Evolutionary conservation across 2,797 vertebrate genomes (phyloP), one percentile per base, ranked within the genome.

Genomic region (Graptemys geographica): DNA sequence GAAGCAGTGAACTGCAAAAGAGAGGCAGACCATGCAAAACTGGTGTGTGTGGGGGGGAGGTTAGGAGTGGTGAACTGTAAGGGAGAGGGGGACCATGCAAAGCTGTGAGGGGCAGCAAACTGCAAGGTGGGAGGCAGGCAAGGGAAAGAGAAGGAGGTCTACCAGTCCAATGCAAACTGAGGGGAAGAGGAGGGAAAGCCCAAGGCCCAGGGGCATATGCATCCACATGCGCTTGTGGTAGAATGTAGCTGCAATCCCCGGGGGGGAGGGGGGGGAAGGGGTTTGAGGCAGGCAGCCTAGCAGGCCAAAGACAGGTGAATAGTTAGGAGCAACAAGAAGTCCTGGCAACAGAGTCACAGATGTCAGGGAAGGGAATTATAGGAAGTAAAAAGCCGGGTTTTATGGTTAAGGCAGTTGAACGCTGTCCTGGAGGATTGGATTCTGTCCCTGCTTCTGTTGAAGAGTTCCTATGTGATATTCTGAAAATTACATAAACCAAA

Each of bases 401-500:
- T n/a, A 21, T 37, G 11, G 15, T 51, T 51, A 33, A 31, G 49
- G 28, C 28, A 53, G 79, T 28, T 78, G 49, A 59, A 47, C 37
- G 18, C 62, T 91, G 19, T 49, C 47, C 19, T 23, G 3, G 8
- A 53, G 5, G 56, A 84, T 79, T 4, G 0, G 0, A 0, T 55
- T 91, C 25, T 84, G 79, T 84, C 55, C 19, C 27, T 25, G 74
- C 59, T 84, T 25, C 86, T 57, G 33, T 28, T 19, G 44, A 51
- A 27, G 3, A 41, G 47, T 23, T 13, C 92, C 27, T 28, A n/a
- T 11, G 5, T 12, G 27, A 56, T 79, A 51, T 0, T 0, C 59
- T 28, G 16, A 21, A 74, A 74, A 18, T 37, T 81, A 57, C 27
- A 59, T 25, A 57, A 4, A n/a, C 27, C 1, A 1, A 7, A 13